Percentiles rank a stretch among this genome's conserved stretches.
These are phyloP conservation scores for Acanthurus tractus DNA, from an alignment of 2,797 vertebrate genomes.

Conservation along the genomic window DNA sequence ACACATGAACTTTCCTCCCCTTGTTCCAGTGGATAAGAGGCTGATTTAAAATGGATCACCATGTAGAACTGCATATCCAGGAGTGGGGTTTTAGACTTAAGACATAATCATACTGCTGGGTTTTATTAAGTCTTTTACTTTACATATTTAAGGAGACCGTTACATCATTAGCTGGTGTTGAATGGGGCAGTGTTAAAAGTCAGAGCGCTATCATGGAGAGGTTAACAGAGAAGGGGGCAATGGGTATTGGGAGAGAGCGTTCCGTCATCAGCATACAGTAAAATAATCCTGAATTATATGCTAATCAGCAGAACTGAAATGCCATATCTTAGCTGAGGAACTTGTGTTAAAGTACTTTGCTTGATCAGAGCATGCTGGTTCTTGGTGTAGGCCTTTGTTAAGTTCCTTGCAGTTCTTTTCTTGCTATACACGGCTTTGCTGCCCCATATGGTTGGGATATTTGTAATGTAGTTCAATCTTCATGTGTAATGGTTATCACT, in stretches of 20 bases:
- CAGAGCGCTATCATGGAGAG: slow-evolving; percentile 72
- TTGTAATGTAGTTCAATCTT: slow-evolving; percentile 67
- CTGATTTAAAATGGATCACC: slow-evolving; percentile 83
- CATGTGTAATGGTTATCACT: slow-evolving; percentile 44
- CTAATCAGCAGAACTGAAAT: slow-evolving; percentile 72
- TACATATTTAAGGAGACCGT: slow-evolving; percentile 87
- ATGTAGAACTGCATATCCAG: slow-evolving; percentile 79
- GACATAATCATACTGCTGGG: slow-evolving; percentile 76
- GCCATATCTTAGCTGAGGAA: slow-evolving; percentile 68
- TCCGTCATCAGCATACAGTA: slow-evolving; percentile 73
- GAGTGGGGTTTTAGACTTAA: slow-evolving; percentile 76
- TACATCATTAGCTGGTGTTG: slow-evolving; percentile 84
- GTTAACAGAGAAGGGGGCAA: slow-evolving; percentile 72
- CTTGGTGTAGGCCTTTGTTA: slow-evolving; percentile 73
- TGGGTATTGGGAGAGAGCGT: slow-evolving; percentile 47
- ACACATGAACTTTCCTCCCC: slow-evolving; percentile 79
- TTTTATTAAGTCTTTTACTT: slow-evolving; percentile 84
- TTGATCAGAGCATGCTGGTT: slow-evolving; percentile 66
- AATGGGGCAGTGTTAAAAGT: slow-evolving; percentile 78
- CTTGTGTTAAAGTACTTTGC: slow-evolving; percentile 73
- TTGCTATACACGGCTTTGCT: slow-evolving; percentile 75
- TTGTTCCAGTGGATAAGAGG: slow-evolving; percentile 80
- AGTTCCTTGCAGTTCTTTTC: slow-evolving; percentile 70
- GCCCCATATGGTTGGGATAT: slow-evolving; percentile 56
- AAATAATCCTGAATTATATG: slow-evolving; percentile 84